Evolutionary conservation across 2,797 vertebrate species (phyloP).

Genomic region (Myotis planiceps): DNA sequence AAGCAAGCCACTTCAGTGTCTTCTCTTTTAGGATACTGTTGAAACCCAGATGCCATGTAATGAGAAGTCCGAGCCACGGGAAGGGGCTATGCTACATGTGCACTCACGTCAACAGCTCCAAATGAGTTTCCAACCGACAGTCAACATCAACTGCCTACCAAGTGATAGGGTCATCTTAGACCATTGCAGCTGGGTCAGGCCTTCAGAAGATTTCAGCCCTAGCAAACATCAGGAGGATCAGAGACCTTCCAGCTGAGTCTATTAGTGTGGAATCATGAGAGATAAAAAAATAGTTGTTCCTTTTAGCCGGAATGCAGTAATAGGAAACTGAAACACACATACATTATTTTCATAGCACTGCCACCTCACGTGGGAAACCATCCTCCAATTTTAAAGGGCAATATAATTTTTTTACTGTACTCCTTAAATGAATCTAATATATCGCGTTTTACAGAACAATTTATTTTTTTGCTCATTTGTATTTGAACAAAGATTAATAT

Average conservation of each 20-base stretch:
- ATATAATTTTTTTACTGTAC: background rate
- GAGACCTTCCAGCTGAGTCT: background rate
- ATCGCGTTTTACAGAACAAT: background rate
- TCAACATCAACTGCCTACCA: background rate
- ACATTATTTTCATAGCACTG: background rate
- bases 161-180: too few species aligned
- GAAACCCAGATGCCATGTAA: background rate
- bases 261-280: background rate
- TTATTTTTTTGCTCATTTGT: background rate
- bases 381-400: background rate
- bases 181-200: rapidly evolving
- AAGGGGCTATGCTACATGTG: background rate
- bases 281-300: background rate
- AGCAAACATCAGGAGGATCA: background rate
- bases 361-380: background rate
- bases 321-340: background rate
- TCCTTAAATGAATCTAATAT: background rate
- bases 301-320: background rate
- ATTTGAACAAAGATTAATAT: background rate
- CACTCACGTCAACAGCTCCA: background rate
- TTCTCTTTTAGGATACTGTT: background rate
- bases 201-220: background rate
- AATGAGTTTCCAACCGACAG: background rate
- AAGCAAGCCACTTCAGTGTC: background rate
- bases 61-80: background rate